Evolutionary conservation across 2,888 invertebrate genomes (phyloP), one percentile per base, ranked within the genome.

Genomic region (Aleiodes leptofemur): DNA sequence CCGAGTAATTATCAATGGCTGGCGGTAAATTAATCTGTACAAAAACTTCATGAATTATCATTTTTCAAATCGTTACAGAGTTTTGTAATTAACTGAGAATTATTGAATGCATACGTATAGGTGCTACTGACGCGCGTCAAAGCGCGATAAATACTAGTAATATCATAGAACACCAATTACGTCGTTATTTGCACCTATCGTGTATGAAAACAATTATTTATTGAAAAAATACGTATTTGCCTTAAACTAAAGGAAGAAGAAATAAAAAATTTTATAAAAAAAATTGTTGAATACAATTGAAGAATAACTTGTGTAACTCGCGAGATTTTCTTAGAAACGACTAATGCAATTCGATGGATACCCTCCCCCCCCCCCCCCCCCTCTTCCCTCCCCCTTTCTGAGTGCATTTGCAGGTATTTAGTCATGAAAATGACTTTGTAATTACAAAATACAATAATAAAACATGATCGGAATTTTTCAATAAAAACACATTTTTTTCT

Each of bases 151-250:
- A 71, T 75, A 48, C 43, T 56, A 50, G 43, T 70, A 69, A 74
- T 70, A 61, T 68, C 61, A 71, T 31, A 29, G 34, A 38, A 38
- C 61, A 38, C 34, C 50, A 74, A 74, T 70, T 64, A 70, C 55
- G 64, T 70, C 23, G 57, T 76, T 72, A 72, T 76, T 76, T 76
- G 72, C 76, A 76, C 76, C 72, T 76, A 72, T 72, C 76, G 76
- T 76, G 76, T 31, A 57, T 57, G 68, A 72, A 72, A 76, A 76
- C 59, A 76, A 76, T 76, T 76, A 76, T 76, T 72, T 64, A 72
- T 69, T 57, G 75, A n/a, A 72, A 23, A 57, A 72, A 51, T 68
- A 68, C 51, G 31, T 68, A 68, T 68, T 68, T 29, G 53, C 11
- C 16, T 51, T 31, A 31, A 51, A 68, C 8, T 29, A 31, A 23